Evolutionary conservation across 1,140 invertebrate species (phyloP).

Genomic region (Atta colombica): DNA sequence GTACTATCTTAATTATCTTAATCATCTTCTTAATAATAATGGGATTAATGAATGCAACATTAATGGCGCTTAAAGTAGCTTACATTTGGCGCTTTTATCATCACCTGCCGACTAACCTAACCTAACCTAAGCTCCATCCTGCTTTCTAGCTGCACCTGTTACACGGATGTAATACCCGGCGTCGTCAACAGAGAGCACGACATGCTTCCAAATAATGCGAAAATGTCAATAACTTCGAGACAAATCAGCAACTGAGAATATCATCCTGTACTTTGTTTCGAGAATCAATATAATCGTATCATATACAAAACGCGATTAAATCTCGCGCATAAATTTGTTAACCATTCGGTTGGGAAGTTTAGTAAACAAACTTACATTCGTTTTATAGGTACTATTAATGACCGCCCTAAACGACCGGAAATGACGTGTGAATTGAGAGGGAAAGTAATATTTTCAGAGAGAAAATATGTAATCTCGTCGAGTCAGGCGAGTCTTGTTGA

Average conservation of each 20-base stretch:
- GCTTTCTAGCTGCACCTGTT: neutral
- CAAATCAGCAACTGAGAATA: slow-evolving; percentile 67
- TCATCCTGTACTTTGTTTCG: neutral
- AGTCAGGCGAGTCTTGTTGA: neutral
- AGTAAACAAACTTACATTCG: neutral
- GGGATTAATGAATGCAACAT: neutral
- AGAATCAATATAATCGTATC: neutral
- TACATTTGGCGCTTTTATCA: neutral
- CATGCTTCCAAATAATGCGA: slow-evolving; percentile 17
- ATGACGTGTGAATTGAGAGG: slow-evolving; percentile 73
- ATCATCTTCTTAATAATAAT: neutral
- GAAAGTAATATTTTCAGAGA: slow-evolving; percentile 71
- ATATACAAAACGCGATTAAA: neutral
- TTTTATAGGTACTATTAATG: neutral
- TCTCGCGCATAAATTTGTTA: neutral
- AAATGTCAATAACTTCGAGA: slow-evolving; percentile 75
- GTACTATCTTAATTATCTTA: neutral
- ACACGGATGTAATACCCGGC: neutral
- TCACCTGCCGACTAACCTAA: neutral
- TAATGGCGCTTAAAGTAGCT: neutral
- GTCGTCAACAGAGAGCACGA: slow-evolving; percentile 47
- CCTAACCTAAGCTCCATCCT: neutral
- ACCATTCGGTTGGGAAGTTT: neutral
- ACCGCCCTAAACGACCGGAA: slow-evolving; percentile 69
- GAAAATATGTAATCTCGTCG: slow-evolving; percentile 56